Evolutionary conservation across 2,888 invertebrate species (phyloP), one percentile per base, ranked within the genome.

Genomic region (Adineta ricciae): DNA sequence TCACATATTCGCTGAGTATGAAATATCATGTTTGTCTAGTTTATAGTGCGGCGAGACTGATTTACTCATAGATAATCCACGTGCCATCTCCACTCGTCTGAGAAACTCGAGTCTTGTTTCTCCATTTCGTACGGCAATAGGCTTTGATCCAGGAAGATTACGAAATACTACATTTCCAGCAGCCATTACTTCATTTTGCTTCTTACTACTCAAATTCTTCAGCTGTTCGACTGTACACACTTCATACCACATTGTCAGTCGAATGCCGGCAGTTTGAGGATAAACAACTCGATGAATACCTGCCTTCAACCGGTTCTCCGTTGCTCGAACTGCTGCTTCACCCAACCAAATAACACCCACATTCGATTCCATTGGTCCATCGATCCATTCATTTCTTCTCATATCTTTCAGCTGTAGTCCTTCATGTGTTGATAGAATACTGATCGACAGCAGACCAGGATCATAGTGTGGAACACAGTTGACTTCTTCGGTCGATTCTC

Each of bases 381-480:
- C 38, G 32, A 73, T 21, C 73, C 73, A 73, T 14, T 73, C 3
- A 36, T 73, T 73, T 11, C 7, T 73, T 2, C 21, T 73, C 73
- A 73, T 36, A 73, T 73, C 32, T 73, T 73, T 73, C 32, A 73
- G 21, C 21, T 73, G 73, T 4, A 73, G 38, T 73, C 73, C 73
- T 73, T 73, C 73, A 36, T 73, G 73, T 38, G 73, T 73, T 14
- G 73, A 73, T 38, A 73, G 5, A 7, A 73, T 19, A 73, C 73
- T 73, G 32, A 73, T 73, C 3, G 36, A 73, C 7, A 73, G 36
- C 21, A 73, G 11, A 8, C 73, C 73, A 32, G 73, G 36, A 73
- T 73, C 73, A 73, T 73, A 73, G 21, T 73, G 73, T 73, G 73
- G 73, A 73, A 36, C 73, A 36, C 73, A 73, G 19, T 73, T 73